Evolutionary conservation across 2,888 invertebrate genomes (phyloP).

Genomic region (Charanyca ferruginea): DNA sequence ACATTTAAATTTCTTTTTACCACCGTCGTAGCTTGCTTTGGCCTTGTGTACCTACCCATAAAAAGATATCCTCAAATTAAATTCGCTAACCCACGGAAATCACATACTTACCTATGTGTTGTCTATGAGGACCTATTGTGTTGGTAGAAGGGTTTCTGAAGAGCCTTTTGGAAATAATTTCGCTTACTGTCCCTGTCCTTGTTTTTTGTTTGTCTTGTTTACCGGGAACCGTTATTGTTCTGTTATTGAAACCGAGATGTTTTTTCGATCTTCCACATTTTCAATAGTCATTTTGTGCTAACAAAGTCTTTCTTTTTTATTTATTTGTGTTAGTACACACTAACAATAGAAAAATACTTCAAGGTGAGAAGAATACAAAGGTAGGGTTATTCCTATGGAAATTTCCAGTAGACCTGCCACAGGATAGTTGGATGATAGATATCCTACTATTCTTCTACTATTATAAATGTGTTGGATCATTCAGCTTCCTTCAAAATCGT

Average conservation of each 20-base stretch:
- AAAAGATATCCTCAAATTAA: conserved; percentile 24
- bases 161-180: conserved; percentile 36
- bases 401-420: background rate
- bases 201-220: conserved; percentile 12
- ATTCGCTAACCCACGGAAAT: conserved; percentile 18
- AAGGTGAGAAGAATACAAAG: background rate
- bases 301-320: background rate
- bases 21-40: too few species aligned
- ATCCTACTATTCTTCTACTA: too few species aligned
- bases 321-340: background rate
- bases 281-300: conserved; percentile 5
- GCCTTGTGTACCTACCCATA: background rate
- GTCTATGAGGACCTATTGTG: conserved; percentile 31
- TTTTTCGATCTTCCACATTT: conserved; percentile 1
- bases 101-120: conserved; percentile 12
- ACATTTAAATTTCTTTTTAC: too few species aligned
- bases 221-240: conserved; percentile 1
- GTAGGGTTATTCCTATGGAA: background rate
- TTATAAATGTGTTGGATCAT: too few species aligned
- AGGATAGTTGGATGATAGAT: background rate
- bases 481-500: too few species aligned
- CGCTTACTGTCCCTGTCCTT: background rate
- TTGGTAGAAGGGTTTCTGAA: conserved; percentile 19
- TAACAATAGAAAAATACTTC: background rate
- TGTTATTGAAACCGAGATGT: background rate